Conservation (phyloP, 2,113 vertebrate species). For the Rhinopomastus cyanomelas region DNA sequence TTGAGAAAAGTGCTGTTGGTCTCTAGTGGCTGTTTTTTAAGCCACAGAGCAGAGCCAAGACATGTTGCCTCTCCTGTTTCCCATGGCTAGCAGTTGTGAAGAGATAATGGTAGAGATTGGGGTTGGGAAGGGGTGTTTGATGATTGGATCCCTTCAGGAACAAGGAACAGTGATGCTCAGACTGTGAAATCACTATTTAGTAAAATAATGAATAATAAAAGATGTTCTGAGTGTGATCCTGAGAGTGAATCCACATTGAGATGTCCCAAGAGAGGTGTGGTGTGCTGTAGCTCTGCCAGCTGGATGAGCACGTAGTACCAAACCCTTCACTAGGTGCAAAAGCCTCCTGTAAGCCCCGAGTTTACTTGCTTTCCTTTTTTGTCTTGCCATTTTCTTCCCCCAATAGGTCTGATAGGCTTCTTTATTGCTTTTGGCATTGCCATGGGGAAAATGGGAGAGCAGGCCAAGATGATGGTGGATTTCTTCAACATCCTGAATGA, state of each 20-base stretch:
- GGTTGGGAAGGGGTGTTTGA: background rate
- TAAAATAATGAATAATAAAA: background rate
- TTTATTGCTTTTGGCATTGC: constrained; percentile 98
- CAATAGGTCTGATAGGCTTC: constrained; percentile 95
- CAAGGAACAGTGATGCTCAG: rapidly evolving
- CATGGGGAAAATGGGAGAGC: constrained; percentile 99
- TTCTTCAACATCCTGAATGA: constrained; percentile 99
- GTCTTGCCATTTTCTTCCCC: constrained; percentile 50
- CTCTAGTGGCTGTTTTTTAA: background rate
- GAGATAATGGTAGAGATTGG: background rate
- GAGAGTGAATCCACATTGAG: background rate
- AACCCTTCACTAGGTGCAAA: background rate
- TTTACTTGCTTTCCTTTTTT: background rate
- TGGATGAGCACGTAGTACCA: background rate
- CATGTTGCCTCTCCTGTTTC: background rate
- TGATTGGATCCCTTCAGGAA: background rate
- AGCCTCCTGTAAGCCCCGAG: background rate
- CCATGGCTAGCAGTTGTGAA: background rate
- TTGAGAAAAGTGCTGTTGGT: background rate
- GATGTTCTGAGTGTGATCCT: background rate
- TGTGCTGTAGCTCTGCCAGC: background rate
- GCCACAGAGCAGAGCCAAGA: background rate
- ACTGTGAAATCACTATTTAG: background rate
- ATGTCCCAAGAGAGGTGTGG: background rate
- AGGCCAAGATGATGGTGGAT: constrained; percentile 96